Evolutionary conservation across 1,140 invertebrate genomes (phyloP), one percentile per base, ranked within the genome.

Genomic region (Popillia japonica): DNA sequence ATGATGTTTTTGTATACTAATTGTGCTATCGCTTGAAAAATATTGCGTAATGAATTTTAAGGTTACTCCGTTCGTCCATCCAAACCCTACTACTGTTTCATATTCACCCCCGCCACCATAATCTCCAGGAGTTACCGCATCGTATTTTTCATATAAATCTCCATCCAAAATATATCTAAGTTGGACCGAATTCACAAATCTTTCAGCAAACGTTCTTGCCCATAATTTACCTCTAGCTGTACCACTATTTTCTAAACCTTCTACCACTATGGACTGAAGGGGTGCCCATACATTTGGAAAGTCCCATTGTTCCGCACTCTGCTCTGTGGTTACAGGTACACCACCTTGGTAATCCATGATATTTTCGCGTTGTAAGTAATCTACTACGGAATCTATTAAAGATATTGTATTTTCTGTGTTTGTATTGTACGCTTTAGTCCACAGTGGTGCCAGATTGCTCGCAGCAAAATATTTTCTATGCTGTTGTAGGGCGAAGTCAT

Each of bases 31-130:
- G 8, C 64, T 40, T 0, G 64, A 22, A 27, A 14, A 72, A 74
- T 74, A 78, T 22, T 55, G 22, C 6, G 72, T 20, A 34, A 78
- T 75, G 42, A 79, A 79, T 59, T 79, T 34, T 44, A 79, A 42
- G 41, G 23, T 75, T 75, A 97, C 93, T 2, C 97, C 97, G 85
- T 98, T 98, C 0, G 95, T 95, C 97, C 97, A 99, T 2, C 96
- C 97, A 85, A 99, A 99, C 10, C 97, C 97, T 11, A 91, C 90
- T 86, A 98, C 96, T 0, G 96, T 93, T 0, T 88, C 88, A 85
- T 98, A 98, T 87, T 99, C 97, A 0, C 97, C 97, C 0, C 96
- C 96, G 6, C 93, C 92, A 0, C 96, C 97, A 44, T 92, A 90
- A 22, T 90, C 87, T 3, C 95, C 96, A 0, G 91, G 90, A 48